Percentiles rank a stretch among this genome's conserved stretches.
Conservation (phyloP, 92 coral and sea anemone species). For the Zoanthus sansibaricus region DNA sequence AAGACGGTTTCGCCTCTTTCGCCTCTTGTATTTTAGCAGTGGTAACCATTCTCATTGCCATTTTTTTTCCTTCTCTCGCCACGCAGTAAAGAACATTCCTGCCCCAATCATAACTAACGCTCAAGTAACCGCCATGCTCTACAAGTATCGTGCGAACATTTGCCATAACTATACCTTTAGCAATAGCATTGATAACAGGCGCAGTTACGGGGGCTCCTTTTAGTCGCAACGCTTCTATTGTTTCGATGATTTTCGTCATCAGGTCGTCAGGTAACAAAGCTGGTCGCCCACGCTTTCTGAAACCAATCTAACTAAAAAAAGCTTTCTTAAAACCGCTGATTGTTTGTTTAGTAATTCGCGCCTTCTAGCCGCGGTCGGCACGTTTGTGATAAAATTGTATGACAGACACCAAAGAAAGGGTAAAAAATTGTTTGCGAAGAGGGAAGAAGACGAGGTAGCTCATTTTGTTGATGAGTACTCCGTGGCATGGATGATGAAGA, state of each 20-base stretch:
- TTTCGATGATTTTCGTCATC: conserved; percentile 52
- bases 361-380: too few relatives aligned
- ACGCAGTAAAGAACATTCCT: conserved; percentile 55
- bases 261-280: conserved; percentile 47
- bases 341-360: conserved; percentile 40
- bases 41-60: conserved; percentile 42
- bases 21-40: conserved; percentile 44
- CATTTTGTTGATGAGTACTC: too few relatives aligned
- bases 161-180: conserved; percentile 41
- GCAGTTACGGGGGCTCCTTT: conserved; percentile 56
- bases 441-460: too few relatives aligned
- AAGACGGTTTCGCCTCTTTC: conserved; percentile 52
- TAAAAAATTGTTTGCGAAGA: too few relatives aligned
- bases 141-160: conserved; percentile 51
- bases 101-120: conserved; percentile 52
- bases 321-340: background rate
- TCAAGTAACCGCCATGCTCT: conserved; percentile 48
- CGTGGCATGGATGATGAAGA: too few relatives aligned
- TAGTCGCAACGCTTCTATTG: conserved; percentile 44
- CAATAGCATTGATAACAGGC: conserved; percentile 50
- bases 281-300: conserved; percentile 55
- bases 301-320: background rate
- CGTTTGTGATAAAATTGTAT: too few relatives aligned
- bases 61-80: conserved; percentile 55
- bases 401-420: too few relatives aligned